These are phyloP conservation scores for Chymomyza fuscimana DNA, from an alignment of 2,888 invertebrate genomes.

Conservation along the genomic window DNA sequence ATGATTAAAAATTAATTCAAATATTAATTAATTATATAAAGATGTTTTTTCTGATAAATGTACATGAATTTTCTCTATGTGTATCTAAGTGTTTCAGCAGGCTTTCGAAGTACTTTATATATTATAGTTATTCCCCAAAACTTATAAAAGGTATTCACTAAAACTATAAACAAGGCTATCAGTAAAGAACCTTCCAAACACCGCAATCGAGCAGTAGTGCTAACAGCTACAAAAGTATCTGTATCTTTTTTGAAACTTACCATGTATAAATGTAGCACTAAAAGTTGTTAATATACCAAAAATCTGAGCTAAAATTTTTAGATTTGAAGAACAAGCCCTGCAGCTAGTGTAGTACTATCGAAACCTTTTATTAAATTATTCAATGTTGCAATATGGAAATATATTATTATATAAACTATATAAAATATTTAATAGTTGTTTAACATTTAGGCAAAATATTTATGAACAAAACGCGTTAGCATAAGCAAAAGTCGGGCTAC, in stretches of 20 bases:
- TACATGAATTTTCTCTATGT: slow-evolving; percentile 29
- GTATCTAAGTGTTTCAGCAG: slow-evolving; percentile 55
- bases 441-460: slow-evolving; percentile 10
- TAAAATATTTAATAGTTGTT: not conserved
- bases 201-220: slow-evolving; percentile 21
- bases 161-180: slow-evolving; percentile 62
- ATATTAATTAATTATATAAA: slow-evolving; percentile 30
- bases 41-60: slow-evolving; percentile 24
- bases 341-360: no score
- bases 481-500: slow-evolving; percentile 66
- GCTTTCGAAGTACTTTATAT: slow-evolving; percentile 34
- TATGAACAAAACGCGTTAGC: slow-evolving; percentile 5
- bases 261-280: slow-evolving; percentile 24
- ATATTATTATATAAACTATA: slow-evolving; percentile 17
- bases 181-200: slow-evolving; percentile 74
- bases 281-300: slow-evolving; percentile 8
- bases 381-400: slow-evolving; percentile 22
- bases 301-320: no score
- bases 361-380: slow-evolving; percentile 60
- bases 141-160: slow-evolving; percentile 30
- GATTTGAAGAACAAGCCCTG: slow-evolving; percentile 52
- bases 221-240: slow-evolving; percentile 24
- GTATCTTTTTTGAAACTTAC: slow-evolving; percentile 37
- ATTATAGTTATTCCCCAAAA: slow-evolving; percentile 32
- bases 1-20: slow-evolving; percentile 17